phyloP scores from a whole-genome alignment of 2,888 invertebrate species.

The Acrocyrtus sp. region DNA sequence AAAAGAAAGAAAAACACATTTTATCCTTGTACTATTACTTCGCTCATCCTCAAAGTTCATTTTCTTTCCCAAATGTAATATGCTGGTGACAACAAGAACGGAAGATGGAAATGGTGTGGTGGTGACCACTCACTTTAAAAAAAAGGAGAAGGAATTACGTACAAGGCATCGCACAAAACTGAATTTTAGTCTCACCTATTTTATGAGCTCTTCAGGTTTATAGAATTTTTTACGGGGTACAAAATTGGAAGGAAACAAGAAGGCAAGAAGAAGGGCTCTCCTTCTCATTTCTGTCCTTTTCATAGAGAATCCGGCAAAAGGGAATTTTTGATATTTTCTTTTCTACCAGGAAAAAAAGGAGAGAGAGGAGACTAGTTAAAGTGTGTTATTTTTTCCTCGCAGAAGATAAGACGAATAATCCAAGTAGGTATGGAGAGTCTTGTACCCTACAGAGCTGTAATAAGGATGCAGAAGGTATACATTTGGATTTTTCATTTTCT shows the following conservation, averaged over 20 bases:
- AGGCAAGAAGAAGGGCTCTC: neutral
- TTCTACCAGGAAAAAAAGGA: too few relatives aligned
- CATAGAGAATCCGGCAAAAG: too few relatives aligned
- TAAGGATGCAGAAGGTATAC: neutral
- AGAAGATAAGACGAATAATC: neutral
- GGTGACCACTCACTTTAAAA: too few relatives aligned
- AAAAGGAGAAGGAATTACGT: too few relatives aligned
- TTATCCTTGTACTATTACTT: too few relatives aligned
- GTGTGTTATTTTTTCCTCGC: neutral
- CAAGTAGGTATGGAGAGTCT: too few relatives aligned
- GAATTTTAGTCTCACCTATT: slow-evolving; percentile 8
- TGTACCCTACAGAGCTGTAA: too few relatives aligned
- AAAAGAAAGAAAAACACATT: too few relatives aligned
- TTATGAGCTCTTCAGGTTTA: slow-evolving; percentile 18
- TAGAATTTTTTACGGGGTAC: slow-evolving; percentile 21
- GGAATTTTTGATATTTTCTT: too few relatives aligned
- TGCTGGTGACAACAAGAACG: slow-evolving; percentile 2
- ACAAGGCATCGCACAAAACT: too few relatives aligned
- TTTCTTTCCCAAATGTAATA: slow-evolving; percentile 19
- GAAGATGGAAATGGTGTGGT: neutral
- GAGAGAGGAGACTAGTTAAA: too few relatives aligned
- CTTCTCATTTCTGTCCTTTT: neutral
- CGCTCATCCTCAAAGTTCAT: slow-evolving; percentile 1
- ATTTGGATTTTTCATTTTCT: slow-evolving; percentile 21
- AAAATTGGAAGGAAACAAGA: slow-evolving; percentile 25